phyloP scores from a whole-genome alignment of 2,888 invertebrate species.

The Metallyticus violacea region DNA sequence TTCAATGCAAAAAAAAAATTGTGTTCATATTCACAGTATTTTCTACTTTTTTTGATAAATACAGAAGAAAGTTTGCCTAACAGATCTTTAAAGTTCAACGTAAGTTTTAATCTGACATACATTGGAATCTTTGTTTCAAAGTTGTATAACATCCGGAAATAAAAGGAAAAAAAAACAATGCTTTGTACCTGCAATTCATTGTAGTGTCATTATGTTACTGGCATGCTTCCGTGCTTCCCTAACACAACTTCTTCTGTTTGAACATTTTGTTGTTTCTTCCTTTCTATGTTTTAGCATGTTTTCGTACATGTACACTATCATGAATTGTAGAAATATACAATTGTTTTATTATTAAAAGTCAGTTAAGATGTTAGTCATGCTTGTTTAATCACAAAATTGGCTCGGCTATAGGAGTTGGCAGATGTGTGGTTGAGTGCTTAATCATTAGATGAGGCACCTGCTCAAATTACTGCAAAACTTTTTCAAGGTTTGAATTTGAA shows the following conservation, averaged over 20 bases:
- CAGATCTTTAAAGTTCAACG: no score
- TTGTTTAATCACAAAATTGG: not conserved
- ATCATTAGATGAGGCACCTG: no score
- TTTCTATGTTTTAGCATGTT: not conserved
- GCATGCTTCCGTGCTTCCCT: not conserved
- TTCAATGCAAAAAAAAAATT: not conserved
- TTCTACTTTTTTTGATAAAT: slow-evolving; percentile 26
- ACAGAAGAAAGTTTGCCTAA: not conserved
- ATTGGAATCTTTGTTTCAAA: no score
- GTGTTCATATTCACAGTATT: slow-evolving; percentile 23
- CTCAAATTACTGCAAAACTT: no score
- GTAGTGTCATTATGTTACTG: not conserved
- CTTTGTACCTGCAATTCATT: not conserved
- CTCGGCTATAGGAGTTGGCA: not conserved
- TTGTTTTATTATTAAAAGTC: not conserved
- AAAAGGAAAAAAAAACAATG: not conserved
- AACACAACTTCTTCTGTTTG: not conserved
- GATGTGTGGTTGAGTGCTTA: not conserved
- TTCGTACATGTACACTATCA: not conserved
- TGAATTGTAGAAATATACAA: not conserved
- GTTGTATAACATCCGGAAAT: no score
- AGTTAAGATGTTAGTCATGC: not conserved
- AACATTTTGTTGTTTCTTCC: not conserved
- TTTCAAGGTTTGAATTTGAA: no score
- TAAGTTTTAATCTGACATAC: no score